Base-by-base conservation (phyloP, 2,113 vertebrate species). In the Psilopsiagon aurifrons region DNA sequence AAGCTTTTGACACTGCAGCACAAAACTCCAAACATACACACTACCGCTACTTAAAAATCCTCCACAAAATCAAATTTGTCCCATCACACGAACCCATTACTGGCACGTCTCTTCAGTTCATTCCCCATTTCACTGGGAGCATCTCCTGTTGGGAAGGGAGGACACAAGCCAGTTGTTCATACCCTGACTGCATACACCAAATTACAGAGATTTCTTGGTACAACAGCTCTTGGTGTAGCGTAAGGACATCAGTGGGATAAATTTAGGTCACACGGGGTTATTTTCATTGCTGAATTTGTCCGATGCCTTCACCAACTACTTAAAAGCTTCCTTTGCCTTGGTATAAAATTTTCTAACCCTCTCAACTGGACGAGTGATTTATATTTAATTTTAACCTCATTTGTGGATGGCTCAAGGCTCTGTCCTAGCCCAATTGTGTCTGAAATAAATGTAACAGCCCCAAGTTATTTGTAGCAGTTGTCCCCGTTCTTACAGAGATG, bases 341-440 rank as follows among this genome's bases (percentile, higher is more conserved):
- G 27, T 66, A 52, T 17, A 87, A 78, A 83, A 41, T 67, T 77
- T 88, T 66, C 35, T 81, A 83, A 81, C 51, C 17, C 47, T 73
- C 54, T 63, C 49, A 86, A 27, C 46, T 43, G 54, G 28, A n/a
- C 11, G 1, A 90, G 17, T 68, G 60, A 81, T 75, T 94, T 88
- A 54, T 12, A 60, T 75, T 89, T 91, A 76, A 92, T 80, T 95
- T 94, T 94, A 91, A 81, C 35, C 35, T 63, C 57, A 80, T 69
- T 80, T 0, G 0, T 31, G 15, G n/a, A 86, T 49, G 63, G 93
- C 93, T 94, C 54, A 94, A 90, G 94, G 91, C 84, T 91, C 70
- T 91, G 78, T 90, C 81, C 92, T 83, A 96, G 79, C 74, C 94
- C 87, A 94, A 81, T 67, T 94, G 83, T 51, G 41, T n/a, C 47